phyloP scores from a whole-genome alignment of 2,797 vertebrate species.

The Dendrocincla fuliginosa region DNA sequence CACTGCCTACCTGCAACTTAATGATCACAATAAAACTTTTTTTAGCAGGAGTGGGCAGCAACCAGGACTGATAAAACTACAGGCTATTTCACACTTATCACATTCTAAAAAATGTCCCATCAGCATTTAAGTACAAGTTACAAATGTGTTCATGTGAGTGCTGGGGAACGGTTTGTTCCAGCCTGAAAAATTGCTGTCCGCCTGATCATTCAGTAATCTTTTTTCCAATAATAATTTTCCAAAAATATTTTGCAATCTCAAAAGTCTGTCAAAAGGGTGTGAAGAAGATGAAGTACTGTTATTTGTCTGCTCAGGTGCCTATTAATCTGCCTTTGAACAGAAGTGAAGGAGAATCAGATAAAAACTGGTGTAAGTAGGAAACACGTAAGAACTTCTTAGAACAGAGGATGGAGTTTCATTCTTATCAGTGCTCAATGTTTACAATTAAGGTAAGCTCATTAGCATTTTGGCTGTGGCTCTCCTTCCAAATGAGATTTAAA shows the following conservation, averaged over 20 bases:
- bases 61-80: slow-evolving; percentile 23
- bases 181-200: neutral
- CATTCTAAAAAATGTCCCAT: slow-evolving; percentile 56
- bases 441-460: slow-evolving; percentile 51
- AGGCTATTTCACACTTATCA: slow-evolving; percentile 47
- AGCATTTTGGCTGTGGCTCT: slow-evolving; percentile 44
- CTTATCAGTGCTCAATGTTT: slow-evolving; percentile 42
- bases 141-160: neutral
- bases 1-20: slow-evolving; percentile 76
- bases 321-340: slow-evolving; percentile 47
- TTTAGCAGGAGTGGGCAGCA: slow-evolving; percentile 23
- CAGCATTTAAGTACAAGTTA: slow-evolving; percentile 46
- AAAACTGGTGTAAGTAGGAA: slow-evolving; percentile 48
- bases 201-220: slow-evolving; percentile 21
- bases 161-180: slow-evolving; percentile 5
- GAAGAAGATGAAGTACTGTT: slow-evolving; percentile 41
- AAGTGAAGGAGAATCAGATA: slow-evolving; percentile 51
- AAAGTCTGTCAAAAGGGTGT: slow-evolving; percentile 5
- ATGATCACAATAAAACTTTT: slow-evolving; percentile 69
- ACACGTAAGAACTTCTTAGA: slow-evolving; percentile 56
- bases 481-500: slow-evolving; percentile 46
- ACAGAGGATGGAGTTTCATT: slow-evolving; percentile 65
- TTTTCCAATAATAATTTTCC: slow-evolving; percentile 40
- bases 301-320: slow-evolving; percentile 41
- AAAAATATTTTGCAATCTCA: slow-evolving; percentile 22